phyloP scores from a whole-genome alignment of 2,888 invertebrate species.

The Hoplodrina ambigua region DNA sequence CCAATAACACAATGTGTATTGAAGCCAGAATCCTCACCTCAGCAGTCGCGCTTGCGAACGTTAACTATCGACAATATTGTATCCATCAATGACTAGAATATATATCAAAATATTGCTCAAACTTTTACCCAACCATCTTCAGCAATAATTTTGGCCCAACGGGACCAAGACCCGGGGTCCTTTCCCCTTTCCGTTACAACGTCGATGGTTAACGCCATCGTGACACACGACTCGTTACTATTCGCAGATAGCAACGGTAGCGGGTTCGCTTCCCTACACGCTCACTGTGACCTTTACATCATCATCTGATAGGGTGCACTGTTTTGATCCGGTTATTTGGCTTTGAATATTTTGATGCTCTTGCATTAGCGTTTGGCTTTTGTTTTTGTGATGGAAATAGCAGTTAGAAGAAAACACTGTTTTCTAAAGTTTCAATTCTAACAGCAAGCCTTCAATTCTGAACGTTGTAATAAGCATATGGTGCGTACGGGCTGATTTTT shows the following conservation, averaged over 20 bases:
- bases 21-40: too few relatives aligned
- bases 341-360: conserved; percentile 22
- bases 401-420: fast-evolving
- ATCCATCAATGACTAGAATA: neutral
- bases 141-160: conserved; percentile 41
- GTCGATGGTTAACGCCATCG: conserved; percentile 63
- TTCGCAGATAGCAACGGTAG: conserved; percentile 65
- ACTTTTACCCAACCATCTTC: conserved; percentile 21
- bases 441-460: too few relatives aligned
- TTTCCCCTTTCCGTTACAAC: conserved; percentile 57
- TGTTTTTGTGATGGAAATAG: neutral
- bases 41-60: too few relatives aligned
- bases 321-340: conserved; percentile 42
- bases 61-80: neutral
- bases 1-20: too few relatives aligned
- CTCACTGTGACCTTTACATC: conserved; percentile 66
- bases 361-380: neutral
- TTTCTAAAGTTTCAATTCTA: neutral
- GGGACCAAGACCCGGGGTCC: conserved; percentile 45
- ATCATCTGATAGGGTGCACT: conserved; percentile 64
- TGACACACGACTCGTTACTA: conserved; percentile 67
- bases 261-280: conserved; percentile 65
- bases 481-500: neutral
- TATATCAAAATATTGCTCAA: neutral
- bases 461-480: too few relatives aligned